Base-by-base conservation (phyloP, 1,140 invertebrate species). In the Pygmarrhopalites habei region DNA sequence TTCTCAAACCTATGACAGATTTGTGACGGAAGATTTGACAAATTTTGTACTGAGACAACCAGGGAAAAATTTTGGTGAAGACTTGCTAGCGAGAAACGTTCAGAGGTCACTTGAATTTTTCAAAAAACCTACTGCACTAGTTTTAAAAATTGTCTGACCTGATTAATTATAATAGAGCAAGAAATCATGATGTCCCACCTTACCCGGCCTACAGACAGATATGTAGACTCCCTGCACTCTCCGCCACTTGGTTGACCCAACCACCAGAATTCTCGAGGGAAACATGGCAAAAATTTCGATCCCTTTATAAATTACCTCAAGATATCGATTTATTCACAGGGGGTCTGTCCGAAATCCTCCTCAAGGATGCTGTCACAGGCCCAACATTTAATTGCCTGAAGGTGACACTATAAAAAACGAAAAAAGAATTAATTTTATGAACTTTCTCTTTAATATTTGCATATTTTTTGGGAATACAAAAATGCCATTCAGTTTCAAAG, bases 211-310 rank as follows among this genome's bases (percentile, higher is more conserved):
- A 82, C 72, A 70, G 85, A 43, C 73, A 71, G 4, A 60, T 77
- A 3, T 84, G 83, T 72, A 80, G 81, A 61, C 65, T 84, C 41
- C 78, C 74, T n/a, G 71, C 80, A 1, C 76, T 79, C 39, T 84
- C 86, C 0, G 75, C 73, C 14, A 84, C 72, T 17, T 97, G 95
- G 76, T 79, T 83, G 0, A 88, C 95, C 71, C 78, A 97, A 5
- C 74, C 76, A n/a, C 65, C 71, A 3, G 82, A 83, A 68, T 82
- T 85, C 28, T 71, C 78, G 5, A 46, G 62, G 2, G 66, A 72
- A 1, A 62, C 76, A 2, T 82, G 79, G 49, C 69, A 73, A 49
- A 72, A 74, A 56, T 58, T 81, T 10, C 70, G 72, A 26, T 60
- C 69, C 23, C 71, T 80, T n/a, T 81, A 81, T 63, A 71, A 71